Evolutionary conservation across 2,888 invertebrate genomes (phyloP), one percentile per base, ranked within the genome.

Genomic region (Dynastes maya): DNA sequence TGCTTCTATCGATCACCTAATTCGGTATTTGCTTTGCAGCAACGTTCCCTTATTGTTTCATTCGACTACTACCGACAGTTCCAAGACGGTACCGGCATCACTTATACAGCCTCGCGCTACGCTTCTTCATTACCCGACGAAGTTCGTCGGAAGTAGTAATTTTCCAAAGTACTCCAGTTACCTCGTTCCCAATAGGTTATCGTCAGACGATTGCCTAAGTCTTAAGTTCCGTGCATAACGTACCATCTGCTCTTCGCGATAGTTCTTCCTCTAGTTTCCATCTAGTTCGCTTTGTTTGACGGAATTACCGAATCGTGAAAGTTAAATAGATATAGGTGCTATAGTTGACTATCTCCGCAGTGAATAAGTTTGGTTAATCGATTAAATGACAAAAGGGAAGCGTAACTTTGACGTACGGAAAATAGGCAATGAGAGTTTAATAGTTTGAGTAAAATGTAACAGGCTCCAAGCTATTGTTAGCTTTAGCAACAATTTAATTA

Each of bases 231-330:
- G 55, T 22, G 55, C 55, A 58, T 58, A 58, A 58, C 22, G 27
- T 58, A 58, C 55, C 55, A 58, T 58, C 55, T 58, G 55, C 55
- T 5, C 55, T 55, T 22, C 55, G 55, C 55, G 55, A 58, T 58
- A 58, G 55, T 58, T 58, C 55, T 58, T 58, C 55, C 22, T 22
- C 16, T 22, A 58, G 55, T 58, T 58, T 58, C 55, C 22, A 58
- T 58, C 55, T 58, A 58, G 55, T 58, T 58, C 55, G 55, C 55
- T 58, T 58, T 58, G 55, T 58, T 58, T 58, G 55, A 58, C 16
- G 55, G 55, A 58, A 58, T 58, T 58, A 58, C 55, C 27, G 55
- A 58, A 58, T 58, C 55, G 55, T 58, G 55, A 58, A 58, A 58
- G 55, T 58, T 58, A 58, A 58, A 58, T 58, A 58, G 55, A 22